Base-by-base conservation (phyloP, 2,113 vertebrate species). In the Calonectris borealis region DNA sequence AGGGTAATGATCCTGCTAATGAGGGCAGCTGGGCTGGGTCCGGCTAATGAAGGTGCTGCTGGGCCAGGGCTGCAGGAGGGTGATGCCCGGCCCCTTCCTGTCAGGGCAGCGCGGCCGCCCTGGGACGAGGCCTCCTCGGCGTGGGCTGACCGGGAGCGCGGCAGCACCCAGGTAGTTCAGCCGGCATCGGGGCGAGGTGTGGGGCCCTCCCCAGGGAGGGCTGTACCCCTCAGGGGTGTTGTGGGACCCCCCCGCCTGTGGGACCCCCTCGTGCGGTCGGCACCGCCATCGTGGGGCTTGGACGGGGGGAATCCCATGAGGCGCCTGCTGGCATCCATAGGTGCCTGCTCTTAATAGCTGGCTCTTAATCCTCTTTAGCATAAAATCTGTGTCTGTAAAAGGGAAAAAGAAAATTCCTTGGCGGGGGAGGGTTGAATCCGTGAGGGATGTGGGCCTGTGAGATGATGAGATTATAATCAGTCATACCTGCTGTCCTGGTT, bases 71-170 rank as follows among this genome's bases (percentile, higher is more conserved):
- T 25, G 24, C 8, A 5, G 66, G 58, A 24, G 26, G 12, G 12
- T 0, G 3, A 13, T 1, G 29, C 18, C 44, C 0, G 0, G 17
- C 6, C 6, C 13, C 3, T 36, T 24, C 21, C 5, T 13, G 22
- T 10, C 16, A 13, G 38, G 44, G 49, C 15, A 2, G 15, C 2
- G 73, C 20, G 16, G 26, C 8, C 2, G 16, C 17, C 4, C 5
- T 9, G 72, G 25, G 34, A 8, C 0, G 3, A 29, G 46, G 31
- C 8, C 8, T 29, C 7, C 27, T n/a, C 7, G 1, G 34, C 0
- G 0, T 1, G 20, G 16, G 36, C 24, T 3, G 32, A 4, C 1
- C 0, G 1, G 15, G 70, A 40, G 11, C 1, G 0, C 6, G n/a
- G 75, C 16, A 4, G 81, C 44, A 48, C 4, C 7, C 38, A 31